These are phyloP conservation scores for Galerucella calmariensis DNA, from an alignment of 2,888 invertebrate genomes.

Conservation along the genomic window DNA sequence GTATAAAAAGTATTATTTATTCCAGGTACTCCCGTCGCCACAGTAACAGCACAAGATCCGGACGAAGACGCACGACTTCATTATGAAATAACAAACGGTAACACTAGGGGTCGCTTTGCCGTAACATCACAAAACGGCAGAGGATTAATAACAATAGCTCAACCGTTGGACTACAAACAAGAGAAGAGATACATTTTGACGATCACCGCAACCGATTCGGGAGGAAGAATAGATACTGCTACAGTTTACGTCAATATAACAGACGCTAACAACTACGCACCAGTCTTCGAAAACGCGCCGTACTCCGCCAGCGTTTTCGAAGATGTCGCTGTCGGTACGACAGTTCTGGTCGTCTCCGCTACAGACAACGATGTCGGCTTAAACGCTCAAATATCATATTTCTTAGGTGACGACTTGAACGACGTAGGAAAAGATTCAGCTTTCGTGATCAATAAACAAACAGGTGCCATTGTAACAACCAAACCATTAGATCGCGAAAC, in stretches of 20 bases:
- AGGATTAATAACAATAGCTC: conserved; percentile 88
- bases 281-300: conserved; percentile 92
- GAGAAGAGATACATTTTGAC: conserved; percentile 89
- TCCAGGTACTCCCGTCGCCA: conserved; percentile 82
- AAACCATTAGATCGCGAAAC: conserved; percentile 88
- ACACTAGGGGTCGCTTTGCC: conserved; percentile 86
- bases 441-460: conserved; percentile 91
- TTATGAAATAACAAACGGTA: conserved; percentile 87
- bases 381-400: conserved; percentile 90
- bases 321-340: conserved; percentile 91
- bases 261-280: conserved; percentile 94
- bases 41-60: conserved; percentile 88
- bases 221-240: conserved; percentile 87
- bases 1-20: not conserved
- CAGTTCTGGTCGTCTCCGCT: conserved; percentile 91
- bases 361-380: conserved; percentile 95
- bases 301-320: conserved; percentile 92
- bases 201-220: conserved; percentile 89
- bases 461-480: conserved; percentile 92
- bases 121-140: conserved; percentile 91
- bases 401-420: conserved; percentile 74
- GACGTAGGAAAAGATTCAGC: conserved; percentile 72
- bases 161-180: conserved; percentile 91
- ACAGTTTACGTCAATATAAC: conserved; percentile 92
- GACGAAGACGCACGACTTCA: conserved; percentile 86